Conservation (phyloP, 2,888 invertebrate genomes). For the Capitulum mitella region DNA sequence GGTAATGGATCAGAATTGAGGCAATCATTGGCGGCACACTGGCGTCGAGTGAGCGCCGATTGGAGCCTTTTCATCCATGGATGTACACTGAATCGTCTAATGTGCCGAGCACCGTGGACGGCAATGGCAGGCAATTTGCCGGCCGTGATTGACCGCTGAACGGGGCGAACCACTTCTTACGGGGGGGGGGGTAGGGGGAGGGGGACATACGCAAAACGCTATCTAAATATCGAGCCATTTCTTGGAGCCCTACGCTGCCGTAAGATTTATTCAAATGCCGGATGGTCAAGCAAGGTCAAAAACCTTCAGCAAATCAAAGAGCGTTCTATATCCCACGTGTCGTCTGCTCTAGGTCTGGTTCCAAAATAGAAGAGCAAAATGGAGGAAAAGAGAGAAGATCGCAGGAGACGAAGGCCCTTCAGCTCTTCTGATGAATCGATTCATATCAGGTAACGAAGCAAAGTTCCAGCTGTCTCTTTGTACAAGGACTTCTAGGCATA, state of each 20-base stretch:
- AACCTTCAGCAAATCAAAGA: too few relatives aligned
- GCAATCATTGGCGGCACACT: neutral
- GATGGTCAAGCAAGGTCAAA: too few relatives aligned
- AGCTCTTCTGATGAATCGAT: neutral
- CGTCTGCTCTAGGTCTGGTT: slow-evolving; percentile 69
- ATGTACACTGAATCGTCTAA: neutral
- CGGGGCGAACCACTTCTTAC: too few relatives aligned
- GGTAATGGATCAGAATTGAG: neutral
- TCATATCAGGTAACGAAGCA: neutral
- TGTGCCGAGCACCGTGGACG: neutral
- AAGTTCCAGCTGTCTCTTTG: too few relatives aligned
- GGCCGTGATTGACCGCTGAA: neutral
- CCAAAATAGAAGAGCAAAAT: slow-evolving; percentile 76
- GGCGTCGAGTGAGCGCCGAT: neutral
- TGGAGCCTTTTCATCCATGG: neutral
- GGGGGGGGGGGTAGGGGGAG: too few relatives aligned
- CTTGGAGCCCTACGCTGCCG: too few relatives aligned
- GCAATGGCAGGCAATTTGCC: neutral
- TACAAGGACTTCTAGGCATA: too few relatives aligned
- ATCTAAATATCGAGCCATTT: too few relatives aligned
- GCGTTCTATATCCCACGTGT: too few relatives aligned
- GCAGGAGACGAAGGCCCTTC: slow-evolving; percentile 74
- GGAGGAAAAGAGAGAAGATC: slow-evolving; percentile 87
- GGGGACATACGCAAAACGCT: too few relatives aligned
- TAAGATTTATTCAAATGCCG: too few relatives aligned